Percentiles rank a stretch among this genome's conserved stretches.
phyloP scores from a whole-genome alignment of 2,888 invertebrate genomes.

The Ennomos erosarius region DNA sequence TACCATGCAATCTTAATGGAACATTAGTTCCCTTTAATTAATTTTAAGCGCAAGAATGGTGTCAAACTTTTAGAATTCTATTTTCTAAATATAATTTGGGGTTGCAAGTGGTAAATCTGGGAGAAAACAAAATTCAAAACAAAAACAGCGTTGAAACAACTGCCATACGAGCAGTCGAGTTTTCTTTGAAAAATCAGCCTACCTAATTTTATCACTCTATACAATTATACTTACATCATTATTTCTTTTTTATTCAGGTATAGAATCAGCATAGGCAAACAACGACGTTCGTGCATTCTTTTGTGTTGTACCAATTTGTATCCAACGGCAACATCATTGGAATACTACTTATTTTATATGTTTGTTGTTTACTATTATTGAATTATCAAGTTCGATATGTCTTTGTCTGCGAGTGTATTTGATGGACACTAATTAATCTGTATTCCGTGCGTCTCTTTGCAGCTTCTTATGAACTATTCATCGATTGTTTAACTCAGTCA shows the following conservation, averaged over 20 bases:
- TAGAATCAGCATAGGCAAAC: neutral
- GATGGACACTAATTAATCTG: slow-evolving; percentile 72
- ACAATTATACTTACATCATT: too few species aligned
- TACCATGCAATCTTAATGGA: slow-evolving; percentile 10
- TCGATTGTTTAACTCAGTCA: slow-evolving; percentile 62
- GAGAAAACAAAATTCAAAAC: too few species aligned
- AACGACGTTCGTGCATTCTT: slow-evolving; percentile 3
- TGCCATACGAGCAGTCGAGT: too few species aligned
- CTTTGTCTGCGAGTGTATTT: slow-evolving; percentile 67
- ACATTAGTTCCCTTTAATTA: slow-evolving; percentile 25
- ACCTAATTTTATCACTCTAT: too few species aligned
- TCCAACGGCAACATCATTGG: slow-evolving; percentile 25
- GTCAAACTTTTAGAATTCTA: neutral
- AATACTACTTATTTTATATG: slow-evolving; percentile 31
- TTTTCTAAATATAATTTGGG: too few species aligned
- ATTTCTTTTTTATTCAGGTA: neutral
- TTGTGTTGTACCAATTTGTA: neutral
- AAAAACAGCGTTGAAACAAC: too few species aligned
- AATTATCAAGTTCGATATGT: slow-evolving; percentile 49
- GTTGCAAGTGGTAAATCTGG: too few species aligned
- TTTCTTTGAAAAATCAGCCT: too few species aligned
- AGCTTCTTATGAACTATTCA: slow-evolving; percentile 71
- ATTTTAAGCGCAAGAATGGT: slow-evolving; percentile 8
- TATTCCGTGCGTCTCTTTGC: slow-evolving; percentile 66
- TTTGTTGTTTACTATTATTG: slow-evolving; percentile 51